Conservation (phyloP, 2,888 invertebrate genomes). For the Lepidochrysops patricia region DNA sequence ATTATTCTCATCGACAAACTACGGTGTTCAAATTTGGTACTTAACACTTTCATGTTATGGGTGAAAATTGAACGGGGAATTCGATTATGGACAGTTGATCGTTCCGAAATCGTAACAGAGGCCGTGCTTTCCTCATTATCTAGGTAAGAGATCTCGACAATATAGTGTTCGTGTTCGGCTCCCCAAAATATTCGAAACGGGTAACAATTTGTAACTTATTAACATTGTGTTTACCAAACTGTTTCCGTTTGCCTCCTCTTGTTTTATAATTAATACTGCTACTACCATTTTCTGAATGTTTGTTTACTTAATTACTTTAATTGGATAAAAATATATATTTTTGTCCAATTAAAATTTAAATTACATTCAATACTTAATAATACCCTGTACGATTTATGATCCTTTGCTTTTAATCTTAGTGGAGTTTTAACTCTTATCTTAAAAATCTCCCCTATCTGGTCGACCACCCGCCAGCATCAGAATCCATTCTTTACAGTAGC, state of each 20-base stretch:
- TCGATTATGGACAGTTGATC: slow-evolving; percentile 8
- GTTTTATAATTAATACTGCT: background rate
- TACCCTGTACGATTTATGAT: background rate
- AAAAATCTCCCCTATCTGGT: background rate
- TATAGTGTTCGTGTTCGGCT: slow-evolving; percentile 33
- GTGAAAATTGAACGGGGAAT: background rate
- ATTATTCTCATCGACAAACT: slow-evolving; percentile 1
- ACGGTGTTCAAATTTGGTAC: background rate
- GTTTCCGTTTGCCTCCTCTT: background rate
- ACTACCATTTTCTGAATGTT: background rate
- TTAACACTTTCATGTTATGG: background rate
- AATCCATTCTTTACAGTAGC: background rate
- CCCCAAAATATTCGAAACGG: slow-evolving; percentile 38
- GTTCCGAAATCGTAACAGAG: slow-evolving; percentile 10
- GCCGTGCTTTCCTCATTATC: slow-evolving; percentile 31
- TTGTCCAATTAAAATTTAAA: too few relatives aligned
- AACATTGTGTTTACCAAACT: slow-evolving; percentile 15
- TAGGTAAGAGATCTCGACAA: slow-evolving; percentile 34
- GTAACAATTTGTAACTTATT: slow-evolving; percentile 29
- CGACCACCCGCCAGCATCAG: background rate
- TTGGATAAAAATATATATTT: background rate
- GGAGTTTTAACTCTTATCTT: slow-evolving; percentile 3
- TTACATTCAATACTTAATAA: background rate
- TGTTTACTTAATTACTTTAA: background rate
- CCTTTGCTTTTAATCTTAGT: background rate